A percentile compares a stretch with the other conserved stretches of the same genome.
Conservation (phyloP, 2,113 vertebrate genomes). For the Paracanthobrama guichenoti region DNA sequence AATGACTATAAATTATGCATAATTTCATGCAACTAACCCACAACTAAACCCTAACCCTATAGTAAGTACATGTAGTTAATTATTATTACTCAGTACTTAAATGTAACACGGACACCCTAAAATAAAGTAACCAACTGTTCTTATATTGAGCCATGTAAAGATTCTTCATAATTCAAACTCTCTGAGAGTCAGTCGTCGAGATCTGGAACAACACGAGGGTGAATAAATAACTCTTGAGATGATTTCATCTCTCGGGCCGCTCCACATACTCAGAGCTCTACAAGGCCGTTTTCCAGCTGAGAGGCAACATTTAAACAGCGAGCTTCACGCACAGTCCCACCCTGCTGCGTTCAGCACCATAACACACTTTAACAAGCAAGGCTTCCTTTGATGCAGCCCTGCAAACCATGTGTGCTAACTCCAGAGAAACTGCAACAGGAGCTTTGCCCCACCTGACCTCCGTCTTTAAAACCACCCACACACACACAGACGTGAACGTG, state of each 20-base stretch:
- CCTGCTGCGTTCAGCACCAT: slow-evolving; percentile 15
- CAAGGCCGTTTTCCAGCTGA: background rate
- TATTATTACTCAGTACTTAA: no score
- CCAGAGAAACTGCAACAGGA: slow-evolving; percentile 1
- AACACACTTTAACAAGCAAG: slow-evolving; percentile 41
- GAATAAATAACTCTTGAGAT: background rate
- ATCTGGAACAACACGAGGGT: no score
- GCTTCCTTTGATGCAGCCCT: slow-evolving; percentile 43
- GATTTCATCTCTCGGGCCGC: background rate
- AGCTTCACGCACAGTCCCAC: background rate
- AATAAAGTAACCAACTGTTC: no score
- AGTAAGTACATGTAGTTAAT: no score
- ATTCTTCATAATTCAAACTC: no score
- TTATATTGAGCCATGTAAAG: no score
- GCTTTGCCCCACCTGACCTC: slow-evolving; percentile 31
- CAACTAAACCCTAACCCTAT: no score
- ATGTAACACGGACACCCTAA: no score
- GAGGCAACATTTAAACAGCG: background rate
- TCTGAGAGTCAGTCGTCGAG: no score
- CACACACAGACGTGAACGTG: slow-evolving; percentile 14
- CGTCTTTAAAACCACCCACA: slow-evolving; percentile 32
- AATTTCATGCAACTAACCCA: no score
- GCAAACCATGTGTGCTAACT: slow-evolving; percentile 31
- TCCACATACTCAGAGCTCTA: background rate
- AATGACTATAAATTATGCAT: no score